Evolutionary conservation across 1,140 invertebrate species (phyloP).

Genomic region (Anastatus disparis): DNA sequence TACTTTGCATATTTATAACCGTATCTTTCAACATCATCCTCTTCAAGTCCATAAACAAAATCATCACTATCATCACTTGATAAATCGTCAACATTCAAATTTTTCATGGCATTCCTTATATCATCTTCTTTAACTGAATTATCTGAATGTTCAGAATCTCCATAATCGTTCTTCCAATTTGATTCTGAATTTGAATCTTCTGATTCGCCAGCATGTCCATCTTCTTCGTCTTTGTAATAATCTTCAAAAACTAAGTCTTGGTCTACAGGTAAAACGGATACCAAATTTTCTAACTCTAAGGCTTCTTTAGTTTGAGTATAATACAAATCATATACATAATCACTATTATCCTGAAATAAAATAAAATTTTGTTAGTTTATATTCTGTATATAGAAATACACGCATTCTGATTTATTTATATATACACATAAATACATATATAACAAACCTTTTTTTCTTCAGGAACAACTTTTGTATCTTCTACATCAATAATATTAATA

Average conservation of each 20-base stretch:
- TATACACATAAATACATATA: neutral
- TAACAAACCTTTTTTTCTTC: slow-evolving; percentile 24
- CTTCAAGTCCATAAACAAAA: slow-evolving; percentile 65
- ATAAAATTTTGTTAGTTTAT: neutral
- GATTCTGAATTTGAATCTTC: slow-evolving; percentile 69
- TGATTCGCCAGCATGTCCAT: slow-evolving; percentile 50
- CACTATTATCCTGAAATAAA: slow-evolving; percentile 41
- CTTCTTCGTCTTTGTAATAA: slow-evolving; percentile 44
- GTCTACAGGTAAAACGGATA: slow-evolving; percentile 48
- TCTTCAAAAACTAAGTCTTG: slow-evolving; percentile 53
- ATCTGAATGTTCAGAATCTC: slow-evolving; percentile 63
- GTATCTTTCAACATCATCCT: slow-evolving; percentile 65
- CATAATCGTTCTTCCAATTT: slow-evolving; percentile 68
- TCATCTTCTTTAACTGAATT: slow-evolving; percentile 54
- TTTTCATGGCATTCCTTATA: slow-evolving; percentile 55
- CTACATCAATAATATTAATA: slow-evolving; percentile 60
- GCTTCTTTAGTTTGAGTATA: slow-evolving; percentile 47
- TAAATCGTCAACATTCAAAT: slow-evolving; percentile 45
- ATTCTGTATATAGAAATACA: neutral
- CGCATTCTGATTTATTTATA: neutral
- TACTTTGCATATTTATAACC: slow-evolving; percentile 70
- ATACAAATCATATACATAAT: slow-evolving; percentile 61
- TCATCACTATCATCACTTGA: slow-evolving; percentile 58
- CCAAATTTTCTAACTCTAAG: slow-evolving; percentile 45
- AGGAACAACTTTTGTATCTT: slow-evolving; percentile 39